Evolutionary conservation across 1,140 invertebrate genomes (phyloP), one percentile per base, ranked within the genome.

Genomic region (Cotesia chilonis): DNA sequence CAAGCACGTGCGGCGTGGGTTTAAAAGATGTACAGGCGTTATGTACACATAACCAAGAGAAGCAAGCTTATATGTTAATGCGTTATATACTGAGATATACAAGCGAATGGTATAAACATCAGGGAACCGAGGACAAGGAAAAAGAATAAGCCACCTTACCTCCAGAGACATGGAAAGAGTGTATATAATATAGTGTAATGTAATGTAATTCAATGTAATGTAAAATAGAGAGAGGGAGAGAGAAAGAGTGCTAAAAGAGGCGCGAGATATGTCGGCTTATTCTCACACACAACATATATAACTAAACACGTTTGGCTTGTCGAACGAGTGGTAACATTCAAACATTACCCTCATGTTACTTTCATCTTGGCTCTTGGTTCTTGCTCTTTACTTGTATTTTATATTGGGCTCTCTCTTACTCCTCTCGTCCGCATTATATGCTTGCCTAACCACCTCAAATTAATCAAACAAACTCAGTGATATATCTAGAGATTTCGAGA

Each of bases 321-420:
- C 77, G 79, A 82, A 81, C 78, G 78, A 77, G 74, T 78, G 81
- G 75, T 79, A 76, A 80, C 75, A 76, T 75, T 47, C 41, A 47
- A 47, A 47, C 41, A 47, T 47, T 47, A 47, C 41, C 75, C 73
- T 68, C 71, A 74, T 78, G 77, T 79, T 77, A 72, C 75, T 69
- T 71, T 54, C 41, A 28, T 28, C 28, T 28, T 28, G 28, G 28
- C 28, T 28, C 28, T 28, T 28, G 28, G 28, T 28, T 28, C 28
- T 28, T 28, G 28, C 28, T 28, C 28, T 28, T 28, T 28, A 28
- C 28, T 28, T 28, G 28, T 28, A 28, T 28, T 28, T 28, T 28
- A 1, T 28, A 28, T 3, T 28, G 28, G 28, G 10, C 66, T 14
- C 14, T 36, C 61, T 28, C 37, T 73, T 64, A 47, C 68, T 74